A percentile compares a stretch with the other conserved stretches of the same genome.
phyloP scores from a whole-genome alignment of 2,797 vertebrate species.

The Cephalopachus bancanus region DNA sequence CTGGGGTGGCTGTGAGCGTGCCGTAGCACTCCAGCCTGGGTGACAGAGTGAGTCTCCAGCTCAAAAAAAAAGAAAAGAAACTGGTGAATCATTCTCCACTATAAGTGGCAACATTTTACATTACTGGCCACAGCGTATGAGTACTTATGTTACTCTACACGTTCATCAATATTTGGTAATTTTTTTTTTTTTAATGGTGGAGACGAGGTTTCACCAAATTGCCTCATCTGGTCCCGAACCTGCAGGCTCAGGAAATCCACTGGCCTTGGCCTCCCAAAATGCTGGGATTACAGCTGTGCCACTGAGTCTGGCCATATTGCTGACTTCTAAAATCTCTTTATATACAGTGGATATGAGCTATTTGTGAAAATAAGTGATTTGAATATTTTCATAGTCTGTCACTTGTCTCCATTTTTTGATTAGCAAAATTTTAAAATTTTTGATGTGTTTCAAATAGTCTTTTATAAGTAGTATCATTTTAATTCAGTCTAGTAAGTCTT shows the following conservation, averaged over 20 bases:
- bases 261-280: no score
- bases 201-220: no score
- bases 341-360: neutral
- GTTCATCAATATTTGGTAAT: neutral
- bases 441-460: slow-evolving; percentile 5
- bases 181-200: no score
- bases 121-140: neutral
- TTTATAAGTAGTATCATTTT: neutral
- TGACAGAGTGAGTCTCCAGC: no score
- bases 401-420: slow-evolving; percentile 27
- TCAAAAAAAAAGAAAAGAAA: no score
- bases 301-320: neutral
- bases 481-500: slow-evolving; percentile 20
- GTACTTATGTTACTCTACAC: neutral
- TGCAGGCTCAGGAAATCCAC: no score
- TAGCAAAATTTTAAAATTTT: slow-evolving; percentile 20
- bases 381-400: neutral
- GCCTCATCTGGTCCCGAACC: no score
- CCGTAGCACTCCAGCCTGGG: no score
- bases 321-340: neutral
- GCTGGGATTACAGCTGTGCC: no score
- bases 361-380: neutral
- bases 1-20: no score
- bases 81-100: neutral
- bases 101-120: neutral